Base-by-base conservation (phyloP, 2,888 invertebrate genomes). In the Cotesia congregata region DNA sequence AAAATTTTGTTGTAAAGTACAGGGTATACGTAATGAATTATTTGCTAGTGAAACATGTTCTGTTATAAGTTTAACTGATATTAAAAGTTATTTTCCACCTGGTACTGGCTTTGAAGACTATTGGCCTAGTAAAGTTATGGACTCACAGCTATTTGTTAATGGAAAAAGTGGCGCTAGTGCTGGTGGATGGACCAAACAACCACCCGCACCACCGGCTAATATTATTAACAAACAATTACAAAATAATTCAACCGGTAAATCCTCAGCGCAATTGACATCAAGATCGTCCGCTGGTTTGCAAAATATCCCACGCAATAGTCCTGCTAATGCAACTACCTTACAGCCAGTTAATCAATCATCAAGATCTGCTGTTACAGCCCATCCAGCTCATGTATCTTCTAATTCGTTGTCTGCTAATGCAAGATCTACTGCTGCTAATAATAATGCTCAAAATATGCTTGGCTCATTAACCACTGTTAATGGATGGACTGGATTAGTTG, bases 1-100 rank as follows among this genome's bases (percentile, higher is more conserved):
- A 81, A 97, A 97, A 90, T 97, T 97, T 90, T 97, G 97, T 90
- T 97, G 97, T 90, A 97, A 97, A 90, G 97, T 97, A 81, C 97
- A 97, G 90, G 97, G 97, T 72, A 97, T 97, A 83, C 91, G 97
- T 81, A 97, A 96, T 87, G 97, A 97, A 91, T 90, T 97, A 78
- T 97, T 97, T 90, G 95, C 96, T 20, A 96, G 95, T 91, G 96
- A 97, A 87, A 95, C 95, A 7, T 97, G 97, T 90, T 95, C 95
- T 74, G 97, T 97, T 85, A 97, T 97, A 78, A 96, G 96, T 91
- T 92, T 97, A 83, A 94, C 95, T 62, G 97, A 97, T 90, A 96
- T 97, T 83, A 96, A 95, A 88, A 95, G 95, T 88, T 97, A 97
- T 87, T 97, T 97, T 85, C 96, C 96, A 0, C 95, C 95, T 6